Base-by-base conservation (phyloP, 2,113 vertebrate genomes). In the Bombycilla garrulus region DNA sequence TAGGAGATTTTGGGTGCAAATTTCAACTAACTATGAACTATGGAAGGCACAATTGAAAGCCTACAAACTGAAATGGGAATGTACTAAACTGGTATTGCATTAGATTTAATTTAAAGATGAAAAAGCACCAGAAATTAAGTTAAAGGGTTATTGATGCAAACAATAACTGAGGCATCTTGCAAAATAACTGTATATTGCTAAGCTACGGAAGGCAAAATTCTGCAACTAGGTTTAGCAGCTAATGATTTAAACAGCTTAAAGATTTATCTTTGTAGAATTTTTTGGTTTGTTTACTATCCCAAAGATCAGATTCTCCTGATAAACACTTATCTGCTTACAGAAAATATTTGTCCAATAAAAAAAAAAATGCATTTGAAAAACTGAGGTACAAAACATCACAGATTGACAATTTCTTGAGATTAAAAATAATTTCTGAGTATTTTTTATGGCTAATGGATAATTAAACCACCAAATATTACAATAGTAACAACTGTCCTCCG, bases 91-190 rank as follows among this genome's bases (percentile, higher is more conserved):
- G 96, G 95, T 92, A 89, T 76, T 93, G 93, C 84, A 94, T 96
- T 92, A 87, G 84, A 92, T 97, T 97, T 97, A 93, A 97, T 96
- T 95, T 96, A 92, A 97, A 54, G 91, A 96, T 95, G 93, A 97
- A 97, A 89, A 36, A 83, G 77, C 81, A 96, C 81, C 90, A 94
- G 90, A 91, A 97, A 94, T 92, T 84, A 97, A 95, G 80, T 88
- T 82, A 92, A 91, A 95, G 88, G 70, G 76, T 86, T 97, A 96
- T 87, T 95, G 92, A 95, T 96, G 90, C 81, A 97, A 96, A 90
- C 54, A 76, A 38, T 90, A 88, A 88, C 78, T 86, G 78, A 93
- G 74, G 78, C 78, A 80, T 93, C 94, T 94, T 87, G 79, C 84
- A 92, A 96, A 96, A 92, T 93, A 96, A 77, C 79, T 86, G 62